Conservation (phyloP, 2,888 invertebrate species). For the Serripes groenlandicus region DNA sequence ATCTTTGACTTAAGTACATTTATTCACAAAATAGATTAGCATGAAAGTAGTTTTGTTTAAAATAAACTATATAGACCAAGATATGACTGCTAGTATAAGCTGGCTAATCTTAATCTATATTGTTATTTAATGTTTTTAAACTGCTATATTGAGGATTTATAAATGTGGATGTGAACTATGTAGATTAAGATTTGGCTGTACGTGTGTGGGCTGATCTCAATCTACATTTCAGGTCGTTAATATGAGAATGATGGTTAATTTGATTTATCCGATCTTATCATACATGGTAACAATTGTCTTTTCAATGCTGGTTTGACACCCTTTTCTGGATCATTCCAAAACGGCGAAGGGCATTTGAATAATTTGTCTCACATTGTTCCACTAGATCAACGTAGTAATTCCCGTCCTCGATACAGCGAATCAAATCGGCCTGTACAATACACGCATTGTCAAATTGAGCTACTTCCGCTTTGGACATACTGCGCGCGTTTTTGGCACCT, state of each 20-base stretch:
- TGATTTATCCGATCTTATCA: background rate
- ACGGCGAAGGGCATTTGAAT: conserved; percentile 65
- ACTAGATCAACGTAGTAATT: conserved; percentile 83
- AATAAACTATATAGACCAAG: too few species aligned
- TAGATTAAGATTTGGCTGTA: background rate
- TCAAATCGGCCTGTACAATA: conserved; percentile 85
- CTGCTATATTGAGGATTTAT: background rate
- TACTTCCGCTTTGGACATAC: conserved; percentile 76
- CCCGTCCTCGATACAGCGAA: conserved; percentile 80
- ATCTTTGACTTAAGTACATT: too few species aligned
- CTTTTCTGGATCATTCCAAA: conserved; percentile 45
- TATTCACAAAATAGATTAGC: too few species aligned
- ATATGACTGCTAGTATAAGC: too few species aligned
- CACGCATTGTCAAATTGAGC: conserved; percentile 80
- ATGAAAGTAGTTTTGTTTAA: too few species aligned
- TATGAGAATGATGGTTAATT: background rate
- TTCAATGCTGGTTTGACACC: conserved; percentile 33
- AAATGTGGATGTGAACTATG: background rate
- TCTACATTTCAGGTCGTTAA: background rate
- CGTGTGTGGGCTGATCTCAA: background rate
- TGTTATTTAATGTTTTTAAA: background rate
- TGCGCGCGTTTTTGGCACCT: conserved; percentile 68
- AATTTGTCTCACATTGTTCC: conserved; percentile 80
- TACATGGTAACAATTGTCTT: background rate
- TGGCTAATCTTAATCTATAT: background rate